Evolutionary conservation across 2,888 invertebrate genomes (phyloP), one percentile per base, ranked within the genome.

Genomic region (Caenorhabditis sinica): DNA sequence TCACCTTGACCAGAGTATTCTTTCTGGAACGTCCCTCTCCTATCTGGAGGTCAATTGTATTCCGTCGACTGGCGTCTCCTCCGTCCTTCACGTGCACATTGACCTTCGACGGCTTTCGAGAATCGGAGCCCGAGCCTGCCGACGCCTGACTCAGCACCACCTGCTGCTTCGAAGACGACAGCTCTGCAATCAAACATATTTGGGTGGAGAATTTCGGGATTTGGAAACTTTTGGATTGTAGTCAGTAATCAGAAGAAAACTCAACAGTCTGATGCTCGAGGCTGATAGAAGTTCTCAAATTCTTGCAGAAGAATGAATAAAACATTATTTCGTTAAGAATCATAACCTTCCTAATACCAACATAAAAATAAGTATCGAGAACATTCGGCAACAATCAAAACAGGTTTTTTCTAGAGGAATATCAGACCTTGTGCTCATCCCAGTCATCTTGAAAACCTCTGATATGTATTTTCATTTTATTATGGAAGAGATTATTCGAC

Each of bases 21-120:
- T 87, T 88, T 43, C 88, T 20, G 17, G 88, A 88, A 13, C 88
- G 56, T 1, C 83, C 85, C 76, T 88, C 88, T 40, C 85, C 82
- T 23, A 84, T 88, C 61, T 87, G 85, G 20, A 88, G 83, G 61
- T 88, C 88, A 13, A 88, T 86, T 20, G 86, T 88, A 58, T 88
- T 88, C 17, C 88, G 71, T 17, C 85, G 85, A 43, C 76, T 82
- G 40, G 83, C 65, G 71, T 87, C 88, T 25, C 77, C 81, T 20
- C 77, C 68, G 72, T 87, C 88, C 80, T 86, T 88, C 61, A 88
- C 77, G 72, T 88, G 86, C 60, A 88, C 88, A 83, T 88, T 85
- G 68, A 86, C 86, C n/a, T 80, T 80, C 51, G 87, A 85, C 51
- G 86, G 85, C 65, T 77, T 80, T 11, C 86, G 79, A 15, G 79